Percentiles rank a stretch among this genome's conserved stretches.
Evolutionary conservation across 1,140 invertebrate genomes (phyloP).

Genomic region (Pseudobourletiella spinata): DNA sequence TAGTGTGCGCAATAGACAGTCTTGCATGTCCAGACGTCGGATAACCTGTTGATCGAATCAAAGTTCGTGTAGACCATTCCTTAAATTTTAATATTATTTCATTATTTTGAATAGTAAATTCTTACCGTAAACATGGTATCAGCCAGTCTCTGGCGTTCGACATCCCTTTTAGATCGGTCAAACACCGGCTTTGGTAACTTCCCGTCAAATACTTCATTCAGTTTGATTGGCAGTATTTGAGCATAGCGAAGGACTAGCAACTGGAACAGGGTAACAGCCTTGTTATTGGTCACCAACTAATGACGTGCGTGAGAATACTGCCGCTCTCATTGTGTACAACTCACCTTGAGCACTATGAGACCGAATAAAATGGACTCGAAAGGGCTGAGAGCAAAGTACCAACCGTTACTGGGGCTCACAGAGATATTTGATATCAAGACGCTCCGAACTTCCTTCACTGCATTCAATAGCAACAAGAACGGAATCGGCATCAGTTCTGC

Average conservation of each 20-base stretch:
- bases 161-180: not conserved
- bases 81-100: no score
- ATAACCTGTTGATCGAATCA: slow-evolving; percentile 23
- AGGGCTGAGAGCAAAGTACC: slow-evolving; percentile 32
- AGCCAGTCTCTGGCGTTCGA: slow-evolving; percentile 30
- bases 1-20: slow-evolving; percentile 30
- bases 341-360: slow-evolving; percentile 30
- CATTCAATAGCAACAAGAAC: not conserved
- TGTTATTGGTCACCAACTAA: no score
- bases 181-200: not conserved
- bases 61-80: not conserved
- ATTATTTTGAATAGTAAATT: not conserved
- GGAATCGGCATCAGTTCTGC: not conserved
- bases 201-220: slow-evolving; percentile 23
- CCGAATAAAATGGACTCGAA: slow-evolving; percentile 35
- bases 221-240: slow-evolving; percentile 23
- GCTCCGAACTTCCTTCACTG: not conserved
- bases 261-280: slow-evolving; percentile 19
- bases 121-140: slow-evolving; percentile 36
- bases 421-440: slow-evolving; percentile 23
- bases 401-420: slow-evolving; percentile 20
- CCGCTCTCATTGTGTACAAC: no score
- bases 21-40: slow-evolving; percentile 33
- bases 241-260: slow-evolving; percentile 27
- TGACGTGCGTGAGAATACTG: no score